These are phyloP conservation scores for Chaenodraco wilsoni DNA, from an alignment of 2,797 vertebrate species.

Conservation along the genomic window DNA sequence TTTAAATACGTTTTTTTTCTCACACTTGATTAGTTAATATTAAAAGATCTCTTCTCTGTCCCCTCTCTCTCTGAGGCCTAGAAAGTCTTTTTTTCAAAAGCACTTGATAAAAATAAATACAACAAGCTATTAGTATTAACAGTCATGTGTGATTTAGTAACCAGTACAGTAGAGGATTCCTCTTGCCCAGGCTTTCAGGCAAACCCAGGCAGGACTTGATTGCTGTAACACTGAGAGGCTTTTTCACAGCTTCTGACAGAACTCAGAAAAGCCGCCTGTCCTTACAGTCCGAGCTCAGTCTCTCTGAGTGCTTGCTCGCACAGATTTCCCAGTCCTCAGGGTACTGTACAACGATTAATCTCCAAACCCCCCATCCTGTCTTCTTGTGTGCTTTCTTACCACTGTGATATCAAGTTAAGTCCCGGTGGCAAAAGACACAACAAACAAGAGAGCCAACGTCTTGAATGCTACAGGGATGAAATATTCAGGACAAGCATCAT, in stretches of 20 bases:
- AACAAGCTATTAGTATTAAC: conserved; percentile 96
- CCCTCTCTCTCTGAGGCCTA: conserved; percentile 75
- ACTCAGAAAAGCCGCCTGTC: conserved; percentile 81
- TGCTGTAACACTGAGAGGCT: conserved; percentile 96
- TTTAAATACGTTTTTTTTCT: conserved; percentile 94
- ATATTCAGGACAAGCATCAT: conserved; percentile 66
- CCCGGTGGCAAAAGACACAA: conserved; percentile 56
- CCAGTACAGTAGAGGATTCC: conserved; percentile 91
- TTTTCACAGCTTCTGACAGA: conserved; percentile 93
- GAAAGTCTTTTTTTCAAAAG: conserved; percentile 89
- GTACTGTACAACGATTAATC: conserved; percentile 78
- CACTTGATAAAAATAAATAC: conserved; percentile 99
- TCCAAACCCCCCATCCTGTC: conserved; percentile 38
- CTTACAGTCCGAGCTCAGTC: conserved; percentile 85
- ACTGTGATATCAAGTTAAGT: conserved; percentile 68
- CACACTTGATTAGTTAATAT: conserved; percentile 91
- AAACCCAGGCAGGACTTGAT: conserved; percentile 86
- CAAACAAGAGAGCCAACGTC: conserved; percentile 67
- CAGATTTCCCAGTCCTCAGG: conserved; percentile 59
- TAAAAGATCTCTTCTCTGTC: conserved; percentile 88
- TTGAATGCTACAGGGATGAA: conserved; percentile 78
- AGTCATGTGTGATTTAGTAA: conserved; percentile 95
- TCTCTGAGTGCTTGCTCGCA: conserved; percentile 69
- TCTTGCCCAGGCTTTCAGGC: conserved; percentile 56
- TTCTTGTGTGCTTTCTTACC: conserved; percentile 90